Evolutionary conservation across 2,113 vertebrate genomes (phyloP).

Genomic region (Mobula hypostoma): DNA sequence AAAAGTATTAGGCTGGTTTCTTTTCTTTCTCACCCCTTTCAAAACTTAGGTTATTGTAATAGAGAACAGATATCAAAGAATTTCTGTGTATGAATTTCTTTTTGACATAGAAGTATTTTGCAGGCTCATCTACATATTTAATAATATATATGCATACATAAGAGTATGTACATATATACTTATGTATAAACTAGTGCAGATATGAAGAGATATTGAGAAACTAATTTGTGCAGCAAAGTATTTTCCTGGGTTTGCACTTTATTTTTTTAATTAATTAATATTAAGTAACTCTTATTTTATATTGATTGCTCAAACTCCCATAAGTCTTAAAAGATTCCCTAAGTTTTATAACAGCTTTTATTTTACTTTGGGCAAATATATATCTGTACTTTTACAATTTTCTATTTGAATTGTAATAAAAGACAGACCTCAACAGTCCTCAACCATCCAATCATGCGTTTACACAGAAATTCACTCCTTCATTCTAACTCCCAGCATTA

Average conservation of each 20-base stretch:
- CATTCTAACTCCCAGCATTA: conserved; percentile 70
- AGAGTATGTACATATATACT: background rate
- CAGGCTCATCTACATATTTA: background rate
- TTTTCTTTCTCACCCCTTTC: conserved; percentile 56
- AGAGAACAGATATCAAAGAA: conserved; percentile 99
- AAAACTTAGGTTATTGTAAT: conserved; percentile 85
- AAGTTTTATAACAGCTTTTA: conserved; percentile 45
- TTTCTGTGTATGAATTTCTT: conserved; percentile 82
- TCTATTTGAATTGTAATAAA: conserved; percentile 37
- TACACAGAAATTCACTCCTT: conserved; percentile 93
- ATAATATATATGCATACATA: background rate
- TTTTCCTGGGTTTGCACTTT: background rate
- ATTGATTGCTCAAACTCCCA: conserved; percentile 11
- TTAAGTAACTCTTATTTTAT: background rate
- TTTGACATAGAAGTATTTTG: background rate
- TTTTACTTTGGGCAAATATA: conserved; percentile 41
- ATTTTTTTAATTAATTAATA: background rate
- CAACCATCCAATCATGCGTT: conserved; percentile 74
- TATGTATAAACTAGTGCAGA: conserved; percentile 5
- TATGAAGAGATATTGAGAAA: background rate
- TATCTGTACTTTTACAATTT: conserved; percentile 27
- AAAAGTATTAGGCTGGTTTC: conserved; percentile 30
- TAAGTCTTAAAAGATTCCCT: conserved; percentile 47
- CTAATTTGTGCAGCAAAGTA: conserved; percentile 10
- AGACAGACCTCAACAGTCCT: conserved; percentile 68